These are phyloP conservation scores for Drosophila testacea DNA, from an alignment of 2,888 invertebrate genomes.

Conservation along the genomic window DNA sequence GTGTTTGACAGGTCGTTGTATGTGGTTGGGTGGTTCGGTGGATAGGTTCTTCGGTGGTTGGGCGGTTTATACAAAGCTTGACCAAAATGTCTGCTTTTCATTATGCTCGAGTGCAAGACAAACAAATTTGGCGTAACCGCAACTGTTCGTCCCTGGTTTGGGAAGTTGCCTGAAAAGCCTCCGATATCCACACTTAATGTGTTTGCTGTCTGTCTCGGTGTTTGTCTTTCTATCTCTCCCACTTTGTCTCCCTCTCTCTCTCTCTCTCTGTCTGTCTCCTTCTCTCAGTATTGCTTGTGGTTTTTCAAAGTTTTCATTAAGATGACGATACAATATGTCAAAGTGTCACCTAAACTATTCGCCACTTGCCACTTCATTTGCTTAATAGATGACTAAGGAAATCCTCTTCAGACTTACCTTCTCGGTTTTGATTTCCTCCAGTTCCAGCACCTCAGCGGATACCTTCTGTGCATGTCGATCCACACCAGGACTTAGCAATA, in stretches of 20 bases:
- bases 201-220: constrained; percentile 52
- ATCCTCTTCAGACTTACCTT: constrained; percentile 74
- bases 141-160: constrained; percentile 20
- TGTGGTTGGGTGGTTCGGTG: constrained; percentile 17
- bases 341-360: constrained; percentile 43
- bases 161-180: constrained; percentile 45
- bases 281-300: constrained; percentile 35
- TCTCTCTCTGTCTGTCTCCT: not conserved
- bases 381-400: constrained; percentile 8
- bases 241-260: constrained; percentile 2
- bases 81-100: constrained; percentile 79
- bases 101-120: constrained; percentile 80
- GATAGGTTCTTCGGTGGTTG: constrained; percentile 16
- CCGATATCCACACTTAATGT: constrained; percentile 72
- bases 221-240: constrained; percentile 3
- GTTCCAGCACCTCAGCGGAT: constrained; percentile 85
- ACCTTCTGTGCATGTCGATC: constrained; percentile 87
- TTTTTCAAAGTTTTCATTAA: constrained; percentile 40
- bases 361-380: constrained; percentile 25
- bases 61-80: constrained; percentile 61
- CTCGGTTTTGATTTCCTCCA: constrained; percentile 85
- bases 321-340: constrained; percentile 50
- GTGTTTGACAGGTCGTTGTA: constrained; percentile 67
- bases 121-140: constrained; percentile 75
- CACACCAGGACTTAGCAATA: constrained; percentile 86